Evolutionary conservation across 2,888 invertebrate species (phyloP), one percentile per base, ranked within the genome.

Genomic region (Eurois occulta): DNA sequence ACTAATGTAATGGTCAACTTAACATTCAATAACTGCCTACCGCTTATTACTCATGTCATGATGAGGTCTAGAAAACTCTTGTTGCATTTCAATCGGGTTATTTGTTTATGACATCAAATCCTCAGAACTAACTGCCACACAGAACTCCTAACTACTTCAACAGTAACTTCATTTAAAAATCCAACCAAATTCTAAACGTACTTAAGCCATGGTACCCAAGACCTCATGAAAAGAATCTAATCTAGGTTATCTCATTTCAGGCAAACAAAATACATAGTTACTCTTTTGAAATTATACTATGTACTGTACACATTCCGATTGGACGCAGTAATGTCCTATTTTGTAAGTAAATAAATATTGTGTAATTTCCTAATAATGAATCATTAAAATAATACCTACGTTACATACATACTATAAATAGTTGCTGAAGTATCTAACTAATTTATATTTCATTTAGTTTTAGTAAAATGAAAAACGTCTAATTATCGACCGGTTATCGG

Each of bases 1-100:
- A 87, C 68, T 88, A 88, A 87, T 85, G 72, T 81, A 86, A 88
- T 84, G 80, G 83, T 83, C 77, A 86, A 78, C 72, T 76, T 77
- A 75, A 84, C 64, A 67, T 83, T 77, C 52, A 82, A 83, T 85
- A 65, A 76, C 43, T 75, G 75, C 38, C 74, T 73, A 75, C 43
- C 66, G 46, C 71, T 43, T 73, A 87, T 84, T 85, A 81, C 74
- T 84, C 87, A 87, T 78, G 52, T 71, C 67, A 55, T 74, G 68
- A 24, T 68, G 28, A 83, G 78, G 79, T 88, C 76, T 71, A 78
- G 72, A 84, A 87, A 74, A 70, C 28, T 75, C 65, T 64, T 73
- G 58, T 60, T 68, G 35, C 58, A 68, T 35, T 79, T 66, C 67
- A 64, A 38, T 58, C 7, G 7, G 18, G n/a, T 60, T 67, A 24